Base-by-base conservation (phyloP, 2,888 invertebrate species). In the Ochropacha duplaris region DNA sequence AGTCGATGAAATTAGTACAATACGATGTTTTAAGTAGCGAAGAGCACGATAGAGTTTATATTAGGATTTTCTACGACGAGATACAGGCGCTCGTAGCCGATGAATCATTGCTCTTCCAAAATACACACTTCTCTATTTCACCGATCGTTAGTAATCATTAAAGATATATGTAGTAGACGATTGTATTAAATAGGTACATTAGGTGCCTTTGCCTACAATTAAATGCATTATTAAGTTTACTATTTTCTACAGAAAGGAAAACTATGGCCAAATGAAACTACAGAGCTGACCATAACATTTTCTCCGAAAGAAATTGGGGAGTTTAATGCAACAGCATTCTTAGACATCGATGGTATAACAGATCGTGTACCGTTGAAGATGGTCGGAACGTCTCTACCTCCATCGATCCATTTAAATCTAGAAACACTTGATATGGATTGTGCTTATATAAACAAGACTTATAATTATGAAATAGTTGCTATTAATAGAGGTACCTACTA, bases 401-500 rank as follows among this genome's bases (percentile, higher is more conserved):
- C 95, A 2, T 70, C 82, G 2, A 90, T 95, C 57, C 78, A 81
- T 51, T 76, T 95, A 14, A 94, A 94, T 69, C 72, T 94, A 16
- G 92, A 94, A 65, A 93, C 90, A 2, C 80, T 95, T 14, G 92
- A 95, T 60, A 92, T 94, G 75, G 92, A 92, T 61, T 83, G 90
- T 57, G 92, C 95, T 50, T 95, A 94, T 65, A 87, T 95, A 26
- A 93, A 93, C 62, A 94, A 94, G 19, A 79, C 81, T 22, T 94
- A 95, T 72, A 87, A 93, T 66, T 95, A 94, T 68, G 94, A 95
- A 89, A 87, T 95, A 22, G 88, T 93, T 16, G 92, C 92, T 22
- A 86, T 84, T n/a, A 94, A 94, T 75, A 93, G 87, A 85, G 94
- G 94, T 94, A 39, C 24, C 24, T 24, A 24, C 24, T 24, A 2